Evolutionary conservation across 2,888 invertebrate species (phyloP), one percentile per base, ranked within the genome.

Genomic region (Eupeodes luniger): DNA sequence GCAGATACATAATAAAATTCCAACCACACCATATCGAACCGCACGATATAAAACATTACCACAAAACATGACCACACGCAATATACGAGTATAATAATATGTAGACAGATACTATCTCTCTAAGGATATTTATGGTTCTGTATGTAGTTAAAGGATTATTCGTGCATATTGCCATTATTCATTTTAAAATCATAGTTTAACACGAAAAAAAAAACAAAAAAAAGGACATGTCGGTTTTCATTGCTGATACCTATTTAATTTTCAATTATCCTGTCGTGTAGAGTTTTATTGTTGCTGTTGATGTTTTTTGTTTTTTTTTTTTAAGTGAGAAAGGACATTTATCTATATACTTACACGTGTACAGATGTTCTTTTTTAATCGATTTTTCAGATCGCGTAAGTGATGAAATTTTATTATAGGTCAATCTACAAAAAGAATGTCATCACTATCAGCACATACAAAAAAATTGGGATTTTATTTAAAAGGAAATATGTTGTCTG

Each of bases 241-340:
- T 61, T 74, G 74, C 69, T 81, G 82, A 82, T 69, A 66, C 66
- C 66, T 66, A 78, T 82, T 86, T 82, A 81, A 86, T 82, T 86
- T 86, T 82, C 85, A 86, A 86, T 86, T 86, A 81, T 74, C 85
- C 77, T 55, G 53, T 55, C 69, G 16, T 70, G 69, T 70, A 19
- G 14, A 34, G 12, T 27, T 69, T 57, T 40, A 7, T 40, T 40
- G 61, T 70, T 57, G 9, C 55, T 27, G 27, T 27, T 27, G 27
- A 10, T 11, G n/a, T 51, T 64, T 75, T 62, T 75, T n/a, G 49
- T 51, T 36, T 67, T 47, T 57, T 19, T 19, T 64, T 3, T n/a
- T n/a, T 62, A 1, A 7, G 12, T 40, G 36, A 66, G 11, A 40
- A 53, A 16, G 27, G 9, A 36, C 16, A 69, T 40, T 11, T 11